Percentiles rank a stretch among this genome's conserved stretches.
Conservation (phyloP, 2,113 vertebrate genomes). For the Cyprinodon variegatus region DNA sequence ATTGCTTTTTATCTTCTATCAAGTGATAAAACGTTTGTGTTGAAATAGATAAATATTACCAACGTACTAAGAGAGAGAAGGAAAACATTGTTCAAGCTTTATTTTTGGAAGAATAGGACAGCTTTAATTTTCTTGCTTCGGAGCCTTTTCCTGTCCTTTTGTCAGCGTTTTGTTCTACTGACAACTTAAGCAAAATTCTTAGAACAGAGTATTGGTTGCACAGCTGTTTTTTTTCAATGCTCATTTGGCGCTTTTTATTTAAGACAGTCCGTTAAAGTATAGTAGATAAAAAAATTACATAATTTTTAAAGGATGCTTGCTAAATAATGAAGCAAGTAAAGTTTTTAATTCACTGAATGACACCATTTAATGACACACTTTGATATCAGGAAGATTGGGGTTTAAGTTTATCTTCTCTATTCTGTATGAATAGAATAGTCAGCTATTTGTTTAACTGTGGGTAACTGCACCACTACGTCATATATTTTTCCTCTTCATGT, state of each 20-base stretch:
- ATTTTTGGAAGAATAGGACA: neutral
- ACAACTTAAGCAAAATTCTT: constrained; percentile 26
- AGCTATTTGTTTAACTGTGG: neutral
- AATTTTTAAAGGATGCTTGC: neutral
- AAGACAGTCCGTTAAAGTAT: constrained; percentile 8
- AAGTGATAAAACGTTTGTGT: neutral
- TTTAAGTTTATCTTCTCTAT: neutral
- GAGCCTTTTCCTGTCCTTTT: constrained; percentile 15
- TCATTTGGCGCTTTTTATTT: constrained; percentile 22
- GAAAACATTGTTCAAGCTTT: neutral
- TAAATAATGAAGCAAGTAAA: neutral
- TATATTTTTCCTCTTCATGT: constrained; percentile 5
- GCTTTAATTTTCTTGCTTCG: neutral
- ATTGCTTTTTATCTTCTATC: neutral
- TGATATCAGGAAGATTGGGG: neutral
- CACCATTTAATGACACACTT: neutral
- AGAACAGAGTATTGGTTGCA: constrained; percentile 21
- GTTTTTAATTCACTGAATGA: neutral
- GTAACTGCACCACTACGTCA: neutral
- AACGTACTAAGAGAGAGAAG: neutral
- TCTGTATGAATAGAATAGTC: neutral
- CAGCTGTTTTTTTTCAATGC: constrained; percentile 18
- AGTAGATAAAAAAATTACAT: neutral
- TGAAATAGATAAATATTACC: neutral
- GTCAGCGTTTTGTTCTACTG: constrained; percentile 54